Evolutionary conservation across 2,888 invertebrate genomes (phyloP).

Genomic region (Himalopsyche anomala): DNA sequence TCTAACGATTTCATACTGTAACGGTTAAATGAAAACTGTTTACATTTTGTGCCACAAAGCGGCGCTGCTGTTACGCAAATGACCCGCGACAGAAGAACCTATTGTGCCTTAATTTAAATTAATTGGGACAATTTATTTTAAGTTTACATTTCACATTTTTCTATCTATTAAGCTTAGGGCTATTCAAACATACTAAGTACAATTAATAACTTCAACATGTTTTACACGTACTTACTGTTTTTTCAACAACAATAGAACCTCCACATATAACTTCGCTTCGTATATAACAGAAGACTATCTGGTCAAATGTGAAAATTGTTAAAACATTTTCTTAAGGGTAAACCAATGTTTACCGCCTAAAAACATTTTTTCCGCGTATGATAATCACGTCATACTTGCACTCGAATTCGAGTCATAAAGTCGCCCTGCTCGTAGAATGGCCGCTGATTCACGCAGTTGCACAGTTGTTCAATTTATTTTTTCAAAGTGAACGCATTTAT

Average conservation of each 20-base stretch:
- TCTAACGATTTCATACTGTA: conserved; percentile 35
- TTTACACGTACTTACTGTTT: neutral
- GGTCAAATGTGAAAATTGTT: too few species aligned
- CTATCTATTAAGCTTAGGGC: conserved; percentile 26
- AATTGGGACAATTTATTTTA: conserved; percentile 31
- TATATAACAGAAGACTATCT: too few species aligned
- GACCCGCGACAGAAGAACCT: conserved; percentile 38
- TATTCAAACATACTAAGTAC: neutral
- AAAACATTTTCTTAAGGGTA: too few species aligned
- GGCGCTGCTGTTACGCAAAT: conserved; percentile 32
- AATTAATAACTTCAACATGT: neutral
- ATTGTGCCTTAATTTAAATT: conserved; percentile 38
- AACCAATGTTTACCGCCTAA: too few species aligned
- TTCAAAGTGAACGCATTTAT: too few species aligned
- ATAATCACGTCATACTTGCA: too few species aligned
- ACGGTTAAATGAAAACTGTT: conserved; percentile 32
- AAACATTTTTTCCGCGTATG: too few species aligned
- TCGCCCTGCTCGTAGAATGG: too few species aligned
- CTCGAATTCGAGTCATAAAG: too few species aligned
- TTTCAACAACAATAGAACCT: neutral
- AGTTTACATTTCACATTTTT: conserved; percentile 40
- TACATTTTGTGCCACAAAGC: conserved; percentile 37
- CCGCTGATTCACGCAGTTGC: too few species aligned
- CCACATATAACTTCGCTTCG: too few species aligned
- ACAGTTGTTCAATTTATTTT: too few species aligned